phyloP scores from a whole-genome alignment of 2,797 vertebrate genomes.

The Danio tinwini region DNA sequence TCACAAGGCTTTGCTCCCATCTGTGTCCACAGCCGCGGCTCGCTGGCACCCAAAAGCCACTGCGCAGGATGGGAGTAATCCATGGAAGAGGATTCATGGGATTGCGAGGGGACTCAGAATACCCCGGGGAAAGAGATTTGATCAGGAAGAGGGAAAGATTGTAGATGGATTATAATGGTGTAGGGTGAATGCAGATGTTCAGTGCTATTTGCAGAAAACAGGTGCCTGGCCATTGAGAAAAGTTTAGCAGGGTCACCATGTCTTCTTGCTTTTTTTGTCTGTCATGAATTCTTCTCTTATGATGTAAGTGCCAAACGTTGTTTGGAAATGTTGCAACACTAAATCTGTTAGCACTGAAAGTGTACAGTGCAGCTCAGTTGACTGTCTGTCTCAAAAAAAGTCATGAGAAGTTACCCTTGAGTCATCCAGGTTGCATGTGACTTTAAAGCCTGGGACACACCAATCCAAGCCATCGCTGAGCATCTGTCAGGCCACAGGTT shows the following conservation, averaged over 20 bases:
- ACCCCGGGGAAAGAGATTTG: constrained; percentile 67
- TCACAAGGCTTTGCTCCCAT: constrained; percentile 76
- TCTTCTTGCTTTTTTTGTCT: constrained; percentile 66
- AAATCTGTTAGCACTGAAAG: constrained; percentile 40
- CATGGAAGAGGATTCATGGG: constrained; percentile 70
- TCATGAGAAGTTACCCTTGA: too few relatives aligned
- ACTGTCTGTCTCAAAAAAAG: constrained; percentile 32
- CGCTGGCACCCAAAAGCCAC: constrained; percentile 75
- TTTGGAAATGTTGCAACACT: constrained; percentile 50
- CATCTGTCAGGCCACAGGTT: too few relatives aligned
- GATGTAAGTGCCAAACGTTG: constrained; percentile 49
- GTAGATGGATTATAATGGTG: constrained; percentile 40
- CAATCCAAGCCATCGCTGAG: too few relatives aligned
- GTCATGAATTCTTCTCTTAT: constrained; percentile 55
- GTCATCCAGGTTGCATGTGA: too few relatives aligned
- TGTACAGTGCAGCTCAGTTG: constrained; percentile 37
- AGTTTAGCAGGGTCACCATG: constrained; percentile 66
- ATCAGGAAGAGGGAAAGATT: constrained; percentile 45
- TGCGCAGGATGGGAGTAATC: constrained; percentile 77
- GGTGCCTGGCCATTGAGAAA: constrained; percentile 65
- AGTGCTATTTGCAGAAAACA: constrained; percentile 75
- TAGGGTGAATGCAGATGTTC: constrained; percentile 64
- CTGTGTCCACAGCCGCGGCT: constrained; percentile 73
- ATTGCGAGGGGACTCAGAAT: constrained; percentile 70
- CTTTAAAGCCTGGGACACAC: too few relatives aligned